Conservation (phyloP, 2,888 invertebrate genomes). For the Diadromus collaris region DNA sequence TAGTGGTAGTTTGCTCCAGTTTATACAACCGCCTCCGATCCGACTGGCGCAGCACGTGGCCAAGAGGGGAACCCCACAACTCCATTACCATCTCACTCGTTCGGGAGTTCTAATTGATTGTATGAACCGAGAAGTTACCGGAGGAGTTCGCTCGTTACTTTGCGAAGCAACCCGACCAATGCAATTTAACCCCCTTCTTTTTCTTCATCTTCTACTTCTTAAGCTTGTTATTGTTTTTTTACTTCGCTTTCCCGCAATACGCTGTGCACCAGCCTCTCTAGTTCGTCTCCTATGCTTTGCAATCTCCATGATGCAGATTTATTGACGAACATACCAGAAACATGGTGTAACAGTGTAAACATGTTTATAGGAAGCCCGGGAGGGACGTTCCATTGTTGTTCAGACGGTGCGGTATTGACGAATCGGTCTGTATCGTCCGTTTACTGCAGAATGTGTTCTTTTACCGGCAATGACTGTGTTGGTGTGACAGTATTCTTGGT, state of each 20-base stretch:
- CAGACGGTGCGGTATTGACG: too few species aligned
- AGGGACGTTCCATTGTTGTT: too few species aligned
- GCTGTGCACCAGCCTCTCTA: neutral
- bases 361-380: too few species aligned
- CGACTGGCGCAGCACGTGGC: constrained; percentile 18
- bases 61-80: constrained; percentile 58
- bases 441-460: too few species aligned
- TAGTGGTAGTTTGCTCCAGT: constrained; percentile 72
- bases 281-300: neutral
- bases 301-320: neutral
- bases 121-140: constrained; percentile 68
- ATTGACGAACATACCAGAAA: neutral
- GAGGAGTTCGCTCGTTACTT: constrained; percentile 68
- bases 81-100: constrained; percentile 74
- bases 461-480: too few species aligned
- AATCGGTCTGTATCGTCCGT: too few species aligned
- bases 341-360: neutral
- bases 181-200: constrained; percentile 54
- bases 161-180: constrained; percentile 35
- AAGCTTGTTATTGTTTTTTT: constrained; percentile 28
- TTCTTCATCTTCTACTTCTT: constrained; percentile 48
- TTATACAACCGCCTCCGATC: constrained; percentile 64
- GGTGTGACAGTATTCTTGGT: too few species aligned
- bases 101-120: constrained; percentile 75
- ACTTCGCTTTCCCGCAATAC: neutral